Evolutionary conservation across 2,888 invertebrate genomes (phyloP), one percentile per base, ranked within the genome.

Genomic region (Sphinx pinastri): DNA sequence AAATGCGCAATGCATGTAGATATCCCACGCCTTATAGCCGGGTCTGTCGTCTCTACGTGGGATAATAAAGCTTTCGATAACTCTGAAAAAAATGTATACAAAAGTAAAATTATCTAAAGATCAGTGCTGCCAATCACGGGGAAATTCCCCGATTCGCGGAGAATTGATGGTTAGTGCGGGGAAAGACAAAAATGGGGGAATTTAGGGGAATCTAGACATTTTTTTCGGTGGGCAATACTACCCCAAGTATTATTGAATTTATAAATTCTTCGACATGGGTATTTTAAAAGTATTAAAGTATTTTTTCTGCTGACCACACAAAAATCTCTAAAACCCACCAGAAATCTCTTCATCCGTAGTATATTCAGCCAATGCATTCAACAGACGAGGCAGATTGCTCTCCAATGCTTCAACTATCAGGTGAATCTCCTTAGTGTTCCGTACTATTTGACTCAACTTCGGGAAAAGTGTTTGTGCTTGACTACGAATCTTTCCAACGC

Each of bases 11-110:
- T 96, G 88, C 97, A 97, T 68, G 95, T 95, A 0, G 98, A 96
- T 49, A 98, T 96, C 38, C 97, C 97, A 75, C 99, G 95, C 72
- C 98, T 94, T 72, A 98, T 96, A 2, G 96, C 96, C 6, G 98
- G 96, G 75, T 97, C 96, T 14, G 88, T 68, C 13, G 90, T 92
- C 54, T 95, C 94, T 69, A 97, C 90, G 82, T 97, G 97, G 0
- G 91, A 92, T 51, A 97, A 85, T 76, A 97, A 95, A 1, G 96
- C 95, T 84, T 95, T 96, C 49, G 97, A 91, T 47, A 98, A 81
- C 67, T 95, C 95, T 96, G 96, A 0, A 79, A 83, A 38, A 49
- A 68, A 60, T 63, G n/a, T 16, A 16, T 2, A 60, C n/a, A 0
- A 38, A 38, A 38, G 4, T 38, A 38, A 38, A 38, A 38, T 38